Percentiles rank a stretch among this genome's conserved stretches.
phyloP scores from a whole-genome alignment of 2,888 invertebrate genomes.

The Timema cristinae region DNA sequence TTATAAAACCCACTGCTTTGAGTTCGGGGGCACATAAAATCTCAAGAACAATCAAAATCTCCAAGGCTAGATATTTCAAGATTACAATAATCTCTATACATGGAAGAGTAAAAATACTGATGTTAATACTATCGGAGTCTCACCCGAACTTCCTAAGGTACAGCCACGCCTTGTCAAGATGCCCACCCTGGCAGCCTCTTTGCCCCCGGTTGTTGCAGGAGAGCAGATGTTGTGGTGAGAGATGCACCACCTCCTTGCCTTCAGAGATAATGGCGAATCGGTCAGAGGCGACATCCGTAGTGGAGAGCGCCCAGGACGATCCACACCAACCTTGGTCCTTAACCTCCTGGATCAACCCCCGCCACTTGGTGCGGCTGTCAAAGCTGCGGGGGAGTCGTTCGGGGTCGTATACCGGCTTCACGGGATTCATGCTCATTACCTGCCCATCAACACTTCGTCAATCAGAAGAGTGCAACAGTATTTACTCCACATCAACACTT shows the following conservation, averaged over 20 bases:
- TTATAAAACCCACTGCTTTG: too few relatives aligned
- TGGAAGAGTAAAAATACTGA: too few relatives aligned
- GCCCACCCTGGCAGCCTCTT: constrained; percentile 80
- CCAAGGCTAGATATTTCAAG: too few relatives aligned
- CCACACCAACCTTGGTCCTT: constrained; percentile 68
- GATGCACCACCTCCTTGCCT: constrained; percentile 64
- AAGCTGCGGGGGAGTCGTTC: constrained; percentile 63
- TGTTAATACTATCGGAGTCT: constrained; percentile 22
- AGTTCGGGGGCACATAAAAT: too few relatives aligned
- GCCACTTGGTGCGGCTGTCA: constrained; percentile 75
- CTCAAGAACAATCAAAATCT: too few relatives aligned
- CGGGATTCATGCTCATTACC: constrained; percentile 41
- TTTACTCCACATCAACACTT: too few relatives aligned
- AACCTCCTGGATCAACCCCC: constrained; percentile 62
- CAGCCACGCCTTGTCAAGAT: constrained; percentile 89
- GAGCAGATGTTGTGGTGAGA: constrained; percentile 82
- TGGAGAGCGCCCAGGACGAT: constrained; percentile 90
- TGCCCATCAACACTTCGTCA: constrained; percentile 14
- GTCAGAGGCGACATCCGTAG: constrained; percentile 75
- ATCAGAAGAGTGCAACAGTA: too few relatives aligned
- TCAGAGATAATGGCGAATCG: constrained; percentile 79
- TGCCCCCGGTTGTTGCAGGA: constrained; percentile 78
- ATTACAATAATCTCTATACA: too few relatives aligned
- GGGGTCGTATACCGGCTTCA: constrained; percentile 56
- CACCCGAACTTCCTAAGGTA: constrained; percentile 69